Evolutionary conservation across 92 coral and sea anemone species (phyloP), one percentile per base, ranked within the genome.

Genomic region (Epizoanthus rinbou): DNA sequence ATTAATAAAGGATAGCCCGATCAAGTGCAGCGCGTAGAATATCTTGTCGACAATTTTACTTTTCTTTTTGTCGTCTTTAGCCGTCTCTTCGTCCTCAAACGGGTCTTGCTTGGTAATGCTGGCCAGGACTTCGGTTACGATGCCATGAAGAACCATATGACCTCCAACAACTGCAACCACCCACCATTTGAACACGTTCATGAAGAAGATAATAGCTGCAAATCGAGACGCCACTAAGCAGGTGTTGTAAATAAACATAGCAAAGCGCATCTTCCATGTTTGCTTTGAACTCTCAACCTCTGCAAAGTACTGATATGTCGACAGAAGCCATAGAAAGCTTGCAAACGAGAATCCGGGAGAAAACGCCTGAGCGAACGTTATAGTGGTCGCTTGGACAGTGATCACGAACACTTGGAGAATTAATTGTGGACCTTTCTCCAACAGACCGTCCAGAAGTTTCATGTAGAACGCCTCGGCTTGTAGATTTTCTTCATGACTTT

Each of bases 201-300:
- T 78, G 82, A 78, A 78, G 7, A 78, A 35, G 6, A 78, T 62
- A 37, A 78, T 39, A 37, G 82, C 71, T 37, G 57, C 82, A 39
- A 78, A 78, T 33, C 82, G 82, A 78, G 82, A 56, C 18, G 82
- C 82, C 0, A 78, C 82, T 58, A 78, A 41, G 23, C 69, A 59
- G 2, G 57, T 60, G 15, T 78, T 78, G 82, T 60, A 78, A 21
- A 78, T 13, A 22, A 78, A 62, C 82, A 78, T 78, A 14, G 41
- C 19, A 2, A 78, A 18, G 41, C 82, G 70, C 82, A 78, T 78
- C 7, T 78, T 78, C 82, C 82, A 78, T 1, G 82, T 78, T 62
- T 78, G 82, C 57, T 78, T 78, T 2, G 71, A 3, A 69, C 82
- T 78, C 64, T 78, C 82, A 59, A 78, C 70, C 66, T 78, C 82